These are phyloP conservation scores for Galeruca laticollis DNA, from an alignment of 2,888 invertebrate genomes.

Conservation along the genomic window DNA sequence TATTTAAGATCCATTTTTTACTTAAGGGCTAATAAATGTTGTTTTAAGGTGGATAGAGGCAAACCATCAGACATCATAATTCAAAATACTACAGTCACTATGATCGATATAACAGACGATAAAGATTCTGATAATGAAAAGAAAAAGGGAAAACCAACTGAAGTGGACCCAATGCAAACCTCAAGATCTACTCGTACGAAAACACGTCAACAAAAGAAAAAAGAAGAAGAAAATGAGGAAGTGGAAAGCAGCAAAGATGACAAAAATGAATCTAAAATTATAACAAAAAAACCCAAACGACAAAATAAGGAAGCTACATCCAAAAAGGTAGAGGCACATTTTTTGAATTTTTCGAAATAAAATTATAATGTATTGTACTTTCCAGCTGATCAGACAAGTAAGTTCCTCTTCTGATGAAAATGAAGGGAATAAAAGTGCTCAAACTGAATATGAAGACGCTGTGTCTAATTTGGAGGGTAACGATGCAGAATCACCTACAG, in stretches of 20 bases:
- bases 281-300: constrained; percentile 30
- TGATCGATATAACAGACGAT: constrained; percentile 52
- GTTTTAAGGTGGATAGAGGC: constrained; percentile 36
- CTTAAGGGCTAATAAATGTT: background rate
- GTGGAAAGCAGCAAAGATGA: background rate
- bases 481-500: constrained; percentile 46
- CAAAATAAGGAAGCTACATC: constrained; percentile 18
- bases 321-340: background rate
- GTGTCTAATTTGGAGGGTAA: constrained; percentile 49
- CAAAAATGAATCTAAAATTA: constrained; percentile 17
- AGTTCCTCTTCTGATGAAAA: constrained; percentile 15
- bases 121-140: constrained; percentile 47
- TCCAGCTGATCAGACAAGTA: constrained; percentile 20
- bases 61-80: constrained; percentile 55
- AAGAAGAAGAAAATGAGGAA: constrained; percentile 11
- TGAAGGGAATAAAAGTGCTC: constrained; percentile 48
- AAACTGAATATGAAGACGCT: constrained; percentile 67
- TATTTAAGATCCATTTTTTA: no score
- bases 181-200: constrained; percentile 37
- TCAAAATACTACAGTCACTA: constrained; percentile 49
- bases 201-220: constrained; percentile 33
- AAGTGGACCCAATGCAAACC: background rate
- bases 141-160: constrained; percentile 30
- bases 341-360: no score
- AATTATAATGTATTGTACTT: no score